Evolutionary conservation across 2,113 vertebrate species (phyloP).

Genomic region (Spea multiplicata): DNA sequence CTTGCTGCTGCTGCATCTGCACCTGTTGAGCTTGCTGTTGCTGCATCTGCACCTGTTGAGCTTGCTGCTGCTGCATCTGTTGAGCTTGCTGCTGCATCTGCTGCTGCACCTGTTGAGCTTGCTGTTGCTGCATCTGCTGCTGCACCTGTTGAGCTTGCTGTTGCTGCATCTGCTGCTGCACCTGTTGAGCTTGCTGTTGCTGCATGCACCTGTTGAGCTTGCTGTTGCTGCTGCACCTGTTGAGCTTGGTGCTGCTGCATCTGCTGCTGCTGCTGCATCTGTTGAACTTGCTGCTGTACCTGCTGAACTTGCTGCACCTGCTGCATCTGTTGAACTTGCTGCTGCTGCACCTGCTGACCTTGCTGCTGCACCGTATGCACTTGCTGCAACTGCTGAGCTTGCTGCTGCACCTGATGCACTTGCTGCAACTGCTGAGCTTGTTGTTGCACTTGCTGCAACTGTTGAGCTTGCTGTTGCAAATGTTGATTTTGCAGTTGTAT

Average conservation of each 20-base stretch:
- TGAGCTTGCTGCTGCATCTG: conserved; percentile 39
- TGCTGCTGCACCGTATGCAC: neutral
- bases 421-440: conserved; percentile 24
- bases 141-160: no score
- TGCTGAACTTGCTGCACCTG: conserved; percentile 49
- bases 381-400: neutral
- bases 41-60: conserved; percentile 25
- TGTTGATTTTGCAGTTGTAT: conserved; percentile 53
- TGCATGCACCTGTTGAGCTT: conserved; percentile 30
- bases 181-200: conserved; percentile 29
- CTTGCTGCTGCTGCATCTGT: neutral
- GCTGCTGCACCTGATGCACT: conserved; percentile 26
- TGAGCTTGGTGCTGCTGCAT: conserved; percentile 12
- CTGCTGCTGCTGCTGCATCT: conserved; percentile 12
- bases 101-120: conserved; percentile 56
- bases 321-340: conserved; percentile 2
- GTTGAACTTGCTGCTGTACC: conserved; percentile 5
- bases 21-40: conserved; percentile 1
- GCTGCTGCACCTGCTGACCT: conserved; percentile 3
- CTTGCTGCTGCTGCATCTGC: neutral
- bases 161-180: conserved; percentile 51
- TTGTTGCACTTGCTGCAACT: conserved; percentile 23
- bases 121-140: conserved; percentile 25
- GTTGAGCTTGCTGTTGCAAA: conserved; percentile 32
- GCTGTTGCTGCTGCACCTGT: conserved; percentile 49